A percentile compares a stretch with the other conserved stretches of the same genome.
Conservation (phyloP, 2,797 vertebrate genomes). For the Pseudochirops cupreus region DNA sequence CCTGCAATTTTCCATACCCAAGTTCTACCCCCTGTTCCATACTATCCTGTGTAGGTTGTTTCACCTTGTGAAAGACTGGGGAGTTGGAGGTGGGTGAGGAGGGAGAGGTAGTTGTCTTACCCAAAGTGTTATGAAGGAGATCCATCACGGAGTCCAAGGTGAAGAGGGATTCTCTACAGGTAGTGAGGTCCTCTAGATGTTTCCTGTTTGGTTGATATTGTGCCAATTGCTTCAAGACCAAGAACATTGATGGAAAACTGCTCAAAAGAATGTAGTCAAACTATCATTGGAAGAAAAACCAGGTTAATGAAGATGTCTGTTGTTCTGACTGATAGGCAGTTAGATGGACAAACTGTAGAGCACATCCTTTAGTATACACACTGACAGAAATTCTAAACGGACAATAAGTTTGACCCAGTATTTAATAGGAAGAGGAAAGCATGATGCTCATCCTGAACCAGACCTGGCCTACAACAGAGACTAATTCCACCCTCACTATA, state of each 20-base stretch:
- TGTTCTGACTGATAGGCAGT: neutral
- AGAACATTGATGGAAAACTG: neutral
- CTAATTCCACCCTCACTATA: neutral
- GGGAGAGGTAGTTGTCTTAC: neutral
- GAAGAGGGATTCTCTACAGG: neutral
- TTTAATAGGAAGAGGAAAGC: neutral
- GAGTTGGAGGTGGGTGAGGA: neutral
- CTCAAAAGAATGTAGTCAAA: neutral
- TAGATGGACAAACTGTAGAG: constrained; percentile 78
- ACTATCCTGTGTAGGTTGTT: neutral
- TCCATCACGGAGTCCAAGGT: neutral
- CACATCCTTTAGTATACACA: neutral
- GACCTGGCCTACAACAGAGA: neutral
- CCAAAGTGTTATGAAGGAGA: neutral
- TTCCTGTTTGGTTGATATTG: neutral
- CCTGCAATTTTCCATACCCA: neutral
- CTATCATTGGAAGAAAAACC: neutral
- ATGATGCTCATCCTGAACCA: neutral
- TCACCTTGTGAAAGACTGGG: neutral
- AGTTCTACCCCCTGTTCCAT: neutral
- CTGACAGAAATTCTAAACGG: neutral
- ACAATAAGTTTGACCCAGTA: neutral
- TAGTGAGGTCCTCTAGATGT: neutral
- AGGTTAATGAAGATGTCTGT: neutral
- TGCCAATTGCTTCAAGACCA: neutral